Evolutionary conservation across 2,113 vertebrate genomes (phyloP).

Genomic region (Halcyon malimbica): DNA sequence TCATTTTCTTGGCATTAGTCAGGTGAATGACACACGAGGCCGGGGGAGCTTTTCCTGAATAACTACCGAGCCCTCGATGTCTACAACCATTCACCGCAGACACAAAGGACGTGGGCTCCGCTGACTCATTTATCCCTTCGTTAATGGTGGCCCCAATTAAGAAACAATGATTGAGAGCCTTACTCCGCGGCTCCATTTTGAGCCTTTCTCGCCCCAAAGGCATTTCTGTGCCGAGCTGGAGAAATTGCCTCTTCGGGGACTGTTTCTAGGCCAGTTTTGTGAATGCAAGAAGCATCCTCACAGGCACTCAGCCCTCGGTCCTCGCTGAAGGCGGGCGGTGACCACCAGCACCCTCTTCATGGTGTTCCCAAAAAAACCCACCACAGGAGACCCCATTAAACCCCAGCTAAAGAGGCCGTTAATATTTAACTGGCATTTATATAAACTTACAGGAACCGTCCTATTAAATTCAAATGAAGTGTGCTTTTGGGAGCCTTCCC

Average conservation of each 20-base stretch:
- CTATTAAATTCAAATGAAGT: slow-evolving; percentile 74
- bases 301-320: not conserved
- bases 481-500: slow-evolving; percentile 72
- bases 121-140: slow-evolving; percentile 22
- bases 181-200: not conserved
- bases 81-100: not conserved
- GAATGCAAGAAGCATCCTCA: not conserved
- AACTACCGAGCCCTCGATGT: not conserved
- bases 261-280: not conserved
- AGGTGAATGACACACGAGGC: slow-evolving; percentile 24
- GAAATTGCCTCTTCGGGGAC: not conserved
- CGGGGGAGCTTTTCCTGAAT: not conserved
- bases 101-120: not conserved
- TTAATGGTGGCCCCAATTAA: slow-evolving; percentile 47
- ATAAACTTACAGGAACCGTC: slow-evolving; percentile 73
- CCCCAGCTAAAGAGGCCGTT: slow-evolving; percentile 64
- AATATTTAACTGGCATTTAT: slow-evolving; percentile 78
- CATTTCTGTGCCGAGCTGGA: not conserved
- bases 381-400: slow-evolving; percentile 45
- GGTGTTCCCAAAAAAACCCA: not conserved
- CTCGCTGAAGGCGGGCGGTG: not conserved
- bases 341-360: not conserved
- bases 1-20: not conserved
- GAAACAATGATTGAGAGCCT: not conserved
- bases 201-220: slow-evolving; percentile 20